Evolutionary conservation across 2,888 invertebrate species (phyloP).

Genomic region (Leptarthrus brevirostris): DNA sequence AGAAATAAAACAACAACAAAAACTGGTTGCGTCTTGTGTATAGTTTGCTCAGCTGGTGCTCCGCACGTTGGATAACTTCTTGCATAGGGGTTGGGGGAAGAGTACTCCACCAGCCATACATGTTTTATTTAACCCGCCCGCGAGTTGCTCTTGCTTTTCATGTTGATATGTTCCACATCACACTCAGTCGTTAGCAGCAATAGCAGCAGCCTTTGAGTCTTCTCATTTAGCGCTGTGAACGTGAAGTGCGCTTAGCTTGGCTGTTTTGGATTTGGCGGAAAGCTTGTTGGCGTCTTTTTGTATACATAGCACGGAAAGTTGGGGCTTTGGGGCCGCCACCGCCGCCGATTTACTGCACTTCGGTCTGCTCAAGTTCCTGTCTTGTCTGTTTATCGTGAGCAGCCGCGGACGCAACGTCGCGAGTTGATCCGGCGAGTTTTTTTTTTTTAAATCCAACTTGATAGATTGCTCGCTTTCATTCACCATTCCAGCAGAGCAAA

Average conservation of each 20-base stretch:
- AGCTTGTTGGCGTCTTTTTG: background rate
- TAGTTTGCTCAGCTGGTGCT: background rate
- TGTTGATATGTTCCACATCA: constrained; percentile 8
- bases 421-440: constrained; percentile 4
- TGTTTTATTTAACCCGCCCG: constrained; percentile 2
- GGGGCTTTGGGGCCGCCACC: constrained; percentile 10
- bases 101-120: background rate
- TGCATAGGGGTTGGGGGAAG: too few species aligned
- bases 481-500: background rate
- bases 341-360: background rate
- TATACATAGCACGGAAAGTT: background rate
- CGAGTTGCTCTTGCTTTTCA: background rate
- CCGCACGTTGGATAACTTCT: too few species aligned
- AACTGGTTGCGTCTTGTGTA: constrained; percentile 17
- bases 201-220: constrained; percentile 5
- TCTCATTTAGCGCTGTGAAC: background rate
- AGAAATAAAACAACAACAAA: background rate
- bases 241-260: background rate
- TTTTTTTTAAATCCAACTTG: too few species aligned
- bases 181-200: background rate
- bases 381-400: constrained; percentile 15
- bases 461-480: background rate
- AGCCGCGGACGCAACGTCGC: constrained; percentile 19
- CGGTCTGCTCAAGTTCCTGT: constrained; percentile 16
- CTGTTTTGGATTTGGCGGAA: background rate